phyloP scores from a whole-genome alignment of 2,113 vertebrate species.

The Microtus ochrogaster region DNA sequence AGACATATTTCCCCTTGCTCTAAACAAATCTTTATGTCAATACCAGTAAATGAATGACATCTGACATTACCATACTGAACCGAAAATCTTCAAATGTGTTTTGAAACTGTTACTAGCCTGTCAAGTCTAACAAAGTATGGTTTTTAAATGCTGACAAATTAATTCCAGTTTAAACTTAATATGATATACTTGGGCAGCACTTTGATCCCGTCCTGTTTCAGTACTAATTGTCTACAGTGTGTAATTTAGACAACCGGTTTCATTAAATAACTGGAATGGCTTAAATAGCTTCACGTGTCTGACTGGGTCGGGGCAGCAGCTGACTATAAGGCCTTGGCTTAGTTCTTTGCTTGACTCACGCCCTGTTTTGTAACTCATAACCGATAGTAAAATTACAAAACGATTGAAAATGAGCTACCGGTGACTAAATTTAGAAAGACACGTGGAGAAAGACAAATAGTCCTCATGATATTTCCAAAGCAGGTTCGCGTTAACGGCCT shows the following conservation, averaged over 20 bases:
- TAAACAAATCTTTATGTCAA: neutral
- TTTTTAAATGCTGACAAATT: slow-evolving; percentile 4
- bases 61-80: neutral
- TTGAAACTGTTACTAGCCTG: neutral
- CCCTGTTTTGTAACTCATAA: slow-evolving; percentile 44
- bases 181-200: neutral
- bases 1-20: neutral
- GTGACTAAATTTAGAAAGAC: neutral
- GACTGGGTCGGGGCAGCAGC: neutral
- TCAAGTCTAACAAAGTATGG: neutral
- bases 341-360: neutral
- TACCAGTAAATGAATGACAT: neutral
- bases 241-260: neutral
- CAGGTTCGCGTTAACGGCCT: neutral
- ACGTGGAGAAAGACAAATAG: neutral
- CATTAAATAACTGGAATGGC: neutral
- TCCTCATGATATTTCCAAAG: neutral
- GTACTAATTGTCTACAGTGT: neutral
- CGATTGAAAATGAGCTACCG: neutral
- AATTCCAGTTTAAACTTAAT: slow-evolving; percentile 8
- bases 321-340: neutral
- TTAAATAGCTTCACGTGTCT: neutral
- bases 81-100: neutral
- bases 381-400: slow-evolving; percentile 1
- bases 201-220: neutral